phyloP scores from a whole-genome alignment of 2,797 vertebrate species.

The Carduelis carduelis region DNA sequence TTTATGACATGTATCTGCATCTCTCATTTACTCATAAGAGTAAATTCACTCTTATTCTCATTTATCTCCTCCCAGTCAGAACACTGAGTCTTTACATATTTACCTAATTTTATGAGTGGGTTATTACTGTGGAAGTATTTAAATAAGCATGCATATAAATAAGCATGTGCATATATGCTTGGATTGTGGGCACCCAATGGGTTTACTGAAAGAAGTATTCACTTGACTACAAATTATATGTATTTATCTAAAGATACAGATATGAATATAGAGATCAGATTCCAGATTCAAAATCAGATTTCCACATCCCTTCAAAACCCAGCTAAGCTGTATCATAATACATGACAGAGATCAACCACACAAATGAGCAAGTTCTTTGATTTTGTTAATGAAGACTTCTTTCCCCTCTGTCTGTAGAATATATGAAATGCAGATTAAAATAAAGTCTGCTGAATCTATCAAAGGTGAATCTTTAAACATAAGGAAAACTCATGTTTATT shows the following conservation, averaged over 20 bases:
- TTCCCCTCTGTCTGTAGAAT: background rate
- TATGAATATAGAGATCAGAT: background rate
- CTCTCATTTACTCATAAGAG: background rate
- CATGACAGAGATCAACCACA: background rate
- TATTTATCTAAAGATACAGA: background rate
- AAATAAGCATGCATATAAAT: background rate
- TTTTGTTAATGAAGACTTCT: background rate
- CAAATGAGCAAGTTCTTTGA: background rate
- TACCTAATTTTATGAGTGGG: background rate
- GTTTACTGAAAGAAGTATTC: background rate
- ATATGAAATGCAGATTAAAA: background rate
- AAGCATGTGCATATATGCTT: background rate
- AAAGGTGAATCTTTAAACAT: background rate
- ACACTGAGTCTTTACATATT: background rate
- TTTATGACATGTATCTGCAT: background rate
- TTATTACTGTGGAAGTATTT: background rate
- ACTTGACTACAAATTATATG: background rate
- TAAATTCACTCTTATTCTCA: background rate
- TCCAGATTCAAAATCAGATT: background rate
- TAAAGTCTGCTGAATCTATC: background rate
- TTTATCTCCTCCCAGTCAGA: background rate
- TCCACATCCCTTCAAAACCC: background rate
- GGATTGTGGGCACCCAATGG: background rate
- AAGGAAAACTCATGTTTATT: background rate
- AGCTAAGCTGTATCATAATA: background rate